Evolutionary conservation across 2,888 invertebrate species (phyloP).

Genomic region (Drosophila kambysellisi): DNA sequence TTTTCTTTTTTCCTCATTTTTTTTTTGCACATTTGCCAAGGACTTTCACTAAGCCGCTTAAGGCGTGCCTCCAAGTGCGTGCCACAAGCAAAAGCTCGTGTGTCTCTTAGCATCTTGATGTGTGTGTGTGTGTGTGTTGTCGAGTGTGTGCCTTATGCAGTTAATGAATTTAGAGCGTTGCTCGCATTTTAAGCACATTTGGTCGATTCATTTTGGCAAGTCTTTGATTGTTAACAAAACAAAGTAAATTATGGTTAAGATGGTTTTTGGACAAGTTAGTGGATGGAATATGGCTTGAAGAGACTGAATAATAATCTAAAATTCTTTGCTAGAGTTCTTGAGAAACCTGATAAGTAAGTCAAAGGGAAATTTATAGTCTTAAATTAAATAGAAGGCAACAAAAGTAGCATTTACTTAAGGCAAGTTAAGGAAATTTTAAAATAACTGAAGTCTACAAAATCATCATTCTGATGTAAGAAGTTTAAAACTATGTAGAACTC

Average conservation of each 20-base stretch:
- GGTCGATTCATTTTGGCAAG: constrained; percentile 22
- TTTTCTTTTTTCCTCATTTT: constrained; percentile 14
- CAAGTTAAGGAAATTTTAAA: not conserved
- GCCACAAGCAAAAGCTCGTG: constrained; percentile 22
- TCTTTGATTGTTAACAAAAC: constrained; percentile 35
- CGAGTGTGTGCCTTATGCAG: constrained; percentile 42
- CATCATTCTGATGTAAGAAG: not conserved
- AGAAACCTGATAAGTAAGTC: not conserved
- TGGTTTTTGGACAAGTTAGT: not conserved
- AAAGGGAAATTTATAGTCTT: no score
- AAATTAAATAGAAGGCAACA: not conserved
- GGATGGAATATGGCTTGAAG: no score
- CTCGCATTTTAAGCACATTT: constrained; percentile 38
- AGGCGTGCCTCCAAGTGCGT: constrained; percentile 48
- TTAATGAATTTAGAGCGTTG: constrained; percentile 75
- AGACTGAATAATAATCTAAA: not conserved
- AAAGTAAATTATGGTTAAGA: constrained; percentile 24
- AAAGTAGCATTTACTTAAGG: not conserved
- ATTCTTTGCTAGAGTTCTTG: not conserved
- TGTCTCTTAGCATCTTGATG: constrained; percentile 21
- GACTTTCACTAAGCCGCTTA: constrained; percentile 78
- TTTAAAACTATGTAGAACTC: not conserved
- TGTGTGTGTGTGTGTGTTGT: constrained; percentile 9
- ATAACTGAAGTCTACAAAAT: not conserved
- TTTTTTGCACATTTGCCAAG: constrained; percentile 52